phyloP scores from a whole-genome alignment of 2,888 invertebrate species.

The Phortica okadai region DNA sequence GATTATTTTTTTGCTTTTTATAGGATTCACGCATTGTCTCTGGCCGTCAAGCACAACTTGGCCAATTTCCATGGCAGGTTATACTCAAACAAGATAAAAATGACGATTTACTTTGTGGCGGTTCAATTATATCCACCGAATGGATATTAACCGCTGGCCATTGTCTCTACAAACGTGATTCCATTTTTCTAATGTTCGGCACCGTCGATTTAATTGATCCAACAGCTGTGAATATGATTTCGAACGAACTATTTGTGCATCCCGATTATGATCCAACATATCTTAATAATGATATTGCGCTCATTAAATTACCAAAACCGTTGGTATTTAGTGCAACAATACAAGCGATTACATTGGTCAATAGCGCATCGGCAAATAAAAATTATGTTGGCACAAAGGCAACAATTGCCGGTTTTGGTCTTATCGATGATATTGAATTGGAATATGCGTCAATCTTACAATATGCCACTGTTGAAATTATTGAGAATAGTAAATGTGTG shows the following conservation, averaged over 20 bases:
- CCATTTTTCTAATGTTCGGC: constrained; percentile 67
- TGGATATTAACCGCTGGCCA: constrained; percentile 75
- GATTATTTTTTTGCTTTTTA: too few relatives aligned
- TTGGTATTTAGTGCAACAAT: constrained; percentile 58
- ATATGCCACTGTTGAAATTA: constrained; percentile 67
- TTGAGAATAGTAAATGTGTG: constrained; percentile 62
- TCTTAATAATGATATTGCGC: constrained; percentile 71
- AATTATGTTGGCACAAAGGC: constrained; percentile 61
- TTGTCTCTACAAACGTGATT: constrained; percentile 61
- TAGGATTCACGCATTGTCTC: constrained; percentile 54
- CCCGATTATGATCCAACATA: constrained; percentile 64
- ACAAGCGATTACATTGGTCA: constrained; percentile 64
- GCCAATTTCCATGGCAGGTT: constrained; percentile 74
- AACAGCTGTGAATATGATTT: constrained; percentile 58
- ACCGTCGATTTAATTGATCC: constrained; percentile 58
- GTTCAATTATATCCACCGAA: constrained; percentile 64
- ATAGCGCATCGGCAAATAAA: constrained; percentile 44
- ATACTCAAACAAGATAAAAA: constrained; percentile 65
- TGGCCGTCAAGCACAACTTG: constrained; percentile 57
- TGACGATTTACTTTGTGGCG: constrained; percentile 71
- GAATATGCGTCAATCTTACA: constrained; percentile 63
- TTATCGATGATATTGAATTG: constrained; percentile 68
- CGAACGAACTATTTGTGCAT: constrained; percentile 62
- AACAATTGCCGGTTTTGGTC: constrained; percentile 69
- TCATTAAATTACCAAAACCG: constrained; percentile 63